Percentiles rank a stretch among this genome's conserved stretches.
phyloP scores from a whole-genome alignment of 2,888 invertebrate species.

The Volucella inflata region DNA sequence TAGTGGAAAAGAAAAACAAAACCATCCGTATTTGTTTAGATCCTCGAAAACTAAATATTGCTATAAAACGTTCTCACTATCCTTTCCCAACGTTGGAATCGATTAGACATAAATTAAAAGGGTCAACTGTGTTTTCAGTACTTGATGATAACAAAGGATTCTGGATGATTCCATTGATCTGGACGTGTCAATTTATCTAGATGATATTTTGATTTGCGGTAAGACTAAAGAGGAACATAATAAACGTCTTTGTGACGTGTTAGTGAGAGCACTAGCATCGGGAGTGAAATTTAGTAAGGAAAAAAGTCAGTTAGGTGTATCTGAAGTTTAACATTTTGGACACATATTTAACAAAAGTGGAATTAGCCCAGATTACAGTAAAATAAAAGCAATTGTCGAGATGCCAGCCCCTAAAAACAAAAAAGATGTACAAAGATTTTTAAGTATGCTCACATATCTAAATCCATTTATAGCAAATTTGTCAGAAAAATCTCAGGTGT shows the following conservation, averaged over 20 bases:
- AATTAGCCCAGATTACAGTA: constrained; percentile 8
- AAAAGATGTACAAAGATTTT: constrained; percentile 44
- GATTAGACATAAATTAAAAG: constrained; percentile 35
- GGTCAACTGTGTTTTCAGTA: constrained; percentile 39
- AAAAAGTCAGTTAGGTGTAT: too few species aligned
- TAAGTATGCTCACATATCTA: constrained; percentile 32
- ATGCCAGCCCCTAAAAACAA: constrained; percentile 23
- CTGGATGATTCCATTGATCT: constrained; percentile 70
- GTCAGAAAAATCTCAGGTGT: constrained; percentile 1
- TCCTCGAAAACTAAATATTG: too few species aligned
- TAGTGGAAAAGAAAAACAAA: constrained; percentile 62
- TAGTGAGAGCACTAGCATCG: constrained; percentile 16
- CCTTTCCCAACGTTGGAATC: too few species aligned
- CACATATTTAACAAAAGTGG: constrained; percentile 42
- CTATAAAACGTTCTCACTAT: too few species aligned
- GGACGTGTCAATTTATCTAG: constrained; percentile 22
- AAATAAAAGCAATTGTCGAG: constrained; percentile 39
- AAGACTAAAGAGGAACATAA: constrained; percentile 27
- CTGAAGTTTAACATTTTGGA: constrained; percentile 25
- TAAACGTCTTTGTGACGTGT: neutral
- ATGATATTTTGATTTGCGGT: constrained; percentile 17
- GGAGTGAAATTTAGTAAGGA: constrained; percentile 39
- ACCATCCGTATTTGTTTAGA: constrained; percentile 66
- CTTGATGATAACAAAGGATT: constrained; percentile 63
- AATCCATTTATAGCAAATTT: neutral